Percentiles rank a stretch among this genome's conserved stretches.
Conservation (phyloP, 2,888 invertebrate genomes). For the Lasius fuliginosus region DNA sequence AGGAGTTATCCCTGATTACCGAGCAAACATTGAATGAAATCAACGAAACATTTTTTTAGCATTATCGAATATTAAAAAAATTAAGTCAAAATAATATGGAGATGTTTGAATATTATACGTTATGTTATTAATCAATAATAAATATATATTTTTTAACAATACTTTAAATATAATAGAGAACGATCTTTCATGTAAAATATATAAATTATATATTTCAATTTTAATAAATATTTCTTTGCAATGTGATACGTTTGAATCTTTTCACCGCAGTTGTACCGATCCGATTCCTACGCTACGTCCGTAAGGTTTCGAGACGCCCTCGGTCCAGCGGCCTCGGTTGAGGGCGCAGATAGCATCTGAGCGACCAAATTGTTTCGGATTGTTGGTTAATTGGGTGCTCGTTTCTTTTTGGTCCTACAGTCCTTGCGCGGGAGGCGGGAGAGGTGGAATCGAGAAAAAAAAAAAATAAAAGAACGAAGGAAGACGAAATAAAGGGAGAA, state of each 20-base stretch:
- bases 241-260: background rate
- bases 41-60: background rate
- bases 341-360: conserved; percentile 80
- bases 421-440: conserved; percentile 42
- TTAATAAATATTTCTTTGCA: background rate
- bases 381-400: conserved; percentile 85
- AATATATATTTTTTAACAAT: background rate
- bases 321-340: conserved; percentile 49
- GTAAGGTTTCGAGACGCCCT: conserved; percentile 45
- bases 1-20: conserved; percentile 16
- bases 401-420: conserved; percentile 77
- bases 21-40: background rate
- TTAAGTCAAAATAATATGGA: background rate
- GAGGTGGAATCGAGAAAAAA: conserved; percentile 46
- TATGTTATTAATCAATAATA: background rate
- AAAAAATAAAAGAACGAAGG: conserved; percentile 32
- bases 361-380: conserved; percentile 84
- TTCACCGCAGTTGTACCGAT: background rate
- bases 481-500: conserved; percentile 49
- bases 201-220: background rate
- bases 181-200: background rate
- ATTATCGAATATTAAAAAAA: background rate
- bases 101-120: background rate
- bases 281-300: conserved; percentile 51
- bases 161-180: background rate